Base-by-base conservation (phyloP, 1,140 invertebrate species). In the Caerostris darwini region DNA sequence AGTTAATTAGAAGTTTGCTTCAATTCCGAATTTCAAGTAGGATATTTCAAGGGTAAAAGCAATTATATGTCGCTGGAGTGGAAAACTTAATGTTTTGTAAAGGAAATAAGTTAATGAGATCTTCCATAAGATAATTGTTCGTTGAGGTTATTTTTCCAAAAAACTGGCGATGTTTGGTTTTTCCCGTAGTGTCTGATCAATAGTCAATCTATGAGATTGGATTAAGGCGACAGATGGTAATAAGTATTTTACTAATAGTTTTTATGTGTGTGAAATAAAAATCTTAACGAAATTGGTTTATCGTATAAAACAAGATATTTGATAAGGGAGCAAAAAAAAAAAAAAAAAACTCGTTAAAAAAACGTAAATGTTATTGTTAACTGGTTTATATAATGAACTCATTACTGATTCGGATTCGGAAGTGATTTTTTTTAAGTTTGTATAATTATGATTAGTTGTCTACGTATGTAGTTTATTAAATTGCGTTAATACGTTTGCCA, bases 81-180 rank as follows among this genome's bases (percentile, higher is more conserved):
- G 82, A 83, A 83, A 83, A 83, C 82, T 83, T 83, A 83, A 83
- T 83, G 82, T 83, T 83, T 83, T 83, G 82, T 83, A 83, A 83
- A 83, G 82, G 14, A 83, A 83, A 83, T 83, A 58, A 83, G 82
- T 58, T 83, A 83, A 83, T 54, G 82, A 83, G 82, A 83, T 83
- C 56, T 58, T 57, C n/a, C 82, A n/a, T 83, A 83, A 83, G 6
- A 14, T 83, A 57, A 83, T 83, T 83, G 82, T 83, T 57, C 14
- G 6, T 19, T 4, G 82, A 6, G 82, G 54, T 10, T 56, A 54
- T 56, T 83, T 83, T 56, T 83, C 34, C 19, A n/a, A 17, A 57
- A n/a, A 34, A 57, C 56, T 8, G 71, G 10, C 19, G 5, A 53
- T 81, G 19, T 81, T 81, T 81, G 19, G 34, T 17, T 53, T 56